Percentiles rank a stretch among this genome's conserved stretches.
These are phyloP conservation scores for Druon quercuslanigerum DNA, from an alignment of 1,140 invertebrate species.

Conservation along the genomic window DNA sequence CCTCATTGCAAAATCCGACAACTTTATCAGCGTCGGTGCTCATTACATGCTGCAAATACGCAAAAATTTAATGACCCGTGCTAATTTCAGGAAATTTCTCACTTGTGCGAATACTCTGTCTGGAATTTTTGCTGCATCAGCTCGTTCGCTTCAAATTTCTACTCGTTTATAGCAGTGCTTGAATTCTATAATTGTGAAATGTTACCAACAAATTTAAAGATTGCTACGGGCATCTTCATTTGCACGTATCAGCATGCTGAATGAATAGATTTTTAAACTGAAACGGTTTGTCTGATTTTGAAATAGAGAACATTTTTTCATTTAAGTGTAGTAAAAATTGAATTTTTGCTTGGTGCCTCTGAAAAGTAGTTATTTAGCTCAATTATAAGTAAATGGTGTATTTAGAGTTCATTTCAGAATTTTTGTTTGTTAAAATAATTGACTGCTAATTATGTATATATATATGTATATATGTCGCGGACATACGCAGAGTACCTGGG, in stretches of 20 bases:
- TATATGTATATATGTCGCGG: too few relatives aligned
- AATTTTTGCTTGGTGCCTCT: too few relatives aligned
- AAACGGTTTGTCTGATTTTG: too few relatives aligned
- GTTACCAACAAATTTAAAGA: background rate
- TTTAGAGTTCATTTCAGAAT: too few relatives aligned
- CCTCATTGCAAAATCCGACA: conserved; percentile 12
- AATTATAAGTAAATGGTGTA: too few relatives aligned
- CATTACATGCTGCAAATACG: conserved; percentile 1
- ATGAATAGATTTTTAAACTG: too few relatives aligned
- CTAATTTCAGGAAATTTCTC: conserved; percentile 22
- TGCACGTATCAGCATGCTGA: background rate
- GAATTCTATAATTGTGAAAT: background rate
- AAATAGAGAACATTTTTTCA: too few relatives aligned
- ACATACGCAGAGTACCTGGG: too few relatives aligned
- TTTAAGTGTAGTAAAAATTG: too few relatives aligned
- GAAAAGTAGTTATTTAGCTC: too few relatives aligned
- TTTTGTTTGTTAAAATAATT: too few relatives aligned
- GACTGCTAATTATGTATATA: too few relatives aligned
- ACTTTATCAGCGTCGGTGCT: conserved; percentile 23
- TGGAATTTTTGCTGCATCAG: background rate
- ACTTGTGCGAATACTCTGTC: background rate
- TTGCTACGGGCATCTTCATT: background rate
- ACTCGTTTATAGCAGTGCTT: background rate
- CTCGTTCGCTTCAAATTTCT: background rate
- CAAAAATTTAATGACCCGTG: conserved; percentile 2